These are phyloP conservation scores for Chloropsis hardwickii DNA, from an alignment of 2,113 vertebrate species.

Conservation along the genomic window DNA sequence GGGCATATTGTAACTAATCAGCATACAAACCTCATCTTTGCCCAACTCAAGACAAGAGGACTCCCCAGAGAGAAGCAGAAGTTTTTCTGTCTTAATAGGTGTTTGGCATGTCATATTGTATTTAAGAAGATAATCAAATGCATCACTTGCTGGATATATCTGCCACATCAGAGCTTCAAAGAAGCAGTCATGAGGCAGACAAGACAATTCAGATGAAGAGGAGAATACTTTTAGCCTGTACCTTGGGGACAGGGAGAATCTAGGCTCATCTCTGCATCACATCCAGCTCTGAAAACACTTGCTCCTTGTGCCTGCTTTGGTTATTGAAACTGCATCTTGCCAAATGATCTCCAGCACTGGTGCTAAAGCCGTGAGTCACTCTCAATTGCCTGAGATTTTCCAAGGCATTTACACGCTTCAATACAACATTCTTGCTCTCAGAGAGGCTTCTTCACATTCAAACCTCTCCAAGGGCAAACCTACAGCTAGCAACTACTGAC, in stretches of 20 bases:
- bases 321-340: background rate
- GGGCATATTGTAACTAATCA: background rate
- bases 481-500: background rate
- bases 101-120: background rate
- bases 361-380: background rate
- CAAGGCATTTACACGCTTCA: background rate
- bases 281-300: background rate
- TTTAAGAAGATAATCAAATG: too few relatives aligned
- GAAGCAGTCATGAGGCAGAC: background rate
- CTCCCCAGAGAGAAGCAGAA: background rate
- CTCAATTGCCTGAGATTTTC: background rate
- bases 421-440: background rate
- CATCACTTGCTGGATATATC: background rate
- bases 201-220: background rate
- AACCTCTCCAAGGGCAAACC: slow-evolving; percentile 57
- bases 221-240: background rate
- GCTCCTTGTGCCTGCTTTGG: background rate
- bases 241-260: background rate
- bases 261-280: background rate
- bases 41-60: background rate
- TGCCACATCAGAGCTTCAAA: background rate
- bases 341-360: background rate
- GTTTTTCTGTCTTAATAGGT: background rate
- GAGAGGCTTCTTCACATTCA: slow-evolving; percentile 44
- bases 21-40: background rate